Evolutionary conservation across 2,113 vertebrate genomes (phyloP), one percentile per base, ranked within the genome.

Genomic region (Panurus biarmicus): DNA sequence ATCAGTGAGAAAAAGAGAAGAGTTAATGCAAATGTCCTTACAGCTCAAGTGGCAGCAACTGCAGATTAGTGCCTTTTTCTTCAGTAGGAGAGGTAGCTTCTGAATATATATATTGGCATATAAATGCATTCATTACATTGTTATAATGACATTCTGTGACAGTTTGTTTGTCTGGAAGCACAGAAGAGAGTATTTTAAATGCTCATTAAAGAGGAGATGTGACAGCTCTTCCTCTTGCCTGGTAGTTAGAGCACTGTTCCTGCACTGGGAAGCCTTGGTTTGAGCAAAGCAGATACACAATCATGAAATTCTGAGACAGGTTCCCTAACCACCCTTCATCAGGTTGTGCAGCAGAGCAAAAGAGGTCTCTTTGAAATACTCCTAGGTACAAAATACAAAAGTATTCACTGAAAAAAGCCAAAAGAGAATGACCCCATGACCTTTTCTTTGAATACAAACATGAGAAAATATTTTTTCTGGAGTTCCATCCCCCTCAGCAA

Each of bases 121-220:
- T 82, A 94, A 93, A 96, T 89, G 36, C 53, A 89, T 87, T 87
- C 70, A 58, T 85, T 89, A 58, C n/a, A 35, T 69, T 94, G 65
- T 82, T 95, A 70, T 91, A 90, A 95, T 85, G 85, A 73, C 29
- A 66, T 76, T 90, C 61, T 4, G 1, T 76, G 82, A 51, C 62
- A 54, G 79, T 88, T 95, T 90, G 83, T 93, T 96, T 93, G 85
- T 90, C 83, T 90, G 83, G 72, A 92, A 94, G 36, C 0, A 0
- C 56, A 80, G 88, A 95, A 93, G 57, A 60, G 48, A 69, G 36
- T 83, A 84, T 88, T 95, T 86, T 90, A 94, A 87, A 90, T 66
- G 70, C 90, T 94, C 90, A 95, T 94, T 95, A 95, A 95, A 93
- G 50, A 76, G 66, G 67, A 56, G 42, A 85, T 78, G 58, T 81